These are phyloP conservation scores for Imbricaverruca yamaguchii DNA, from an alignment of 2,888 invertebrate species.

Conservation along the genomic window DNA sequence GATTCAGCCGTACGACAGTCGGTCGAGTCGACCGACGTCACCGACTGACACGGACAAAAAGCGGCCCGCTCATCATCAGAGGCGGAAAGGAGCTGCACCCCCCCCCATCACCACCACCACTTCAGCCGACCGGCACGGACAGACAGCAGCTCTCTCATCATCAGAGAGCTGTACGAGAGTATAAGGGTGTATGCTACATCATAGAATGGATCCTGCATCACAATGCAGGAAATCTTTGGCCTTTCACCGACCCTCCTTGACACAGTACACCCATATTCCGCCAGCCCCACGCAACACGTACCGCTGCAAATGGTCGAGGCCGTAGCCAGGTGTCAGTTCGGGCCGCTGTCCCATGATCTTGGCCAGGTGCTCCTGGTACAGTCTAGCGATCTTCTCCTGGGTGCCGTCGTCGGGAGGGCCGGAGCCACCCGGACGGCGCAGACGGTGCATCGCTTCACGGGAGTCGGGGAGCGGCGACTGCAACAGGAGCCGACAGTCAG, in stretches of 20 bases:
- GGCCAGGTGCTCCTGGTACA: constrained; percentile 90
- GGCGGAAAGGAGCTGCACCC: too few relatives aligned
- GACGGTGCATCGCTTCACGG: background rate
- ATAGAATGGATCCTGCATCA: too few relatives aligned
- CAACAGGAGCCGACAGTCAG: background rate
- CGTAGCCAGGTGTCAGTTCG: background rate
- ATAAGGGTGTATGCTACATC: too few relatives aligned
- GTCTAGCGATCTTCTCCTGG: constrained; percentile 88
- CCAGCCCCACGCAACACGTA: background rate
- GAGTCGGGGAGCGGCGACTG: constrained; percentile 20
- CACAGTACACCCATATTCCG: too few relatives aligned
- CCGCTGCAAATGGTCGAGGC: constrained; percentile 7
- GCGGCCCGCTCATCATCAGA: background rate
- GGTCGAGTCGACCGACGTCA: background rate
- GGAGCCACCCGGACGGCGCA: constrained; percentile 5
- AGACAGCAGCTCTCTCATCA: too few relatives aligned
- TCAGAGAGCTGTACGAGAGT: too few relatives aligned
- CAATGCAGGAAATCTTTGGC: too few relatives aligned
- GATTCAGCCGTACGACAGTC: background rate
- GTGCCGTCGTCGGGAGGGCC: constrained; percentile 44
- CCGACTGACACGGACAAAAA: background rate
- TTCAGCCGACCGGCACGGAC: too few relatives aligned
- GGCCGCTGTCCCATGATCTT: constrained; percentile 60
- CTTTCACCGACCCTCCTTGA: too few relatives aligned
- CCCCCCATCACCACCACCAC: too few relatives aligned